A percentile compares a stretch with the other conserved stretches of the same genome.
Evolutionary conservation across 2,888 invertebrate species (phyloP).

Genomic region (Acrocyrtus sp.): DNA sequence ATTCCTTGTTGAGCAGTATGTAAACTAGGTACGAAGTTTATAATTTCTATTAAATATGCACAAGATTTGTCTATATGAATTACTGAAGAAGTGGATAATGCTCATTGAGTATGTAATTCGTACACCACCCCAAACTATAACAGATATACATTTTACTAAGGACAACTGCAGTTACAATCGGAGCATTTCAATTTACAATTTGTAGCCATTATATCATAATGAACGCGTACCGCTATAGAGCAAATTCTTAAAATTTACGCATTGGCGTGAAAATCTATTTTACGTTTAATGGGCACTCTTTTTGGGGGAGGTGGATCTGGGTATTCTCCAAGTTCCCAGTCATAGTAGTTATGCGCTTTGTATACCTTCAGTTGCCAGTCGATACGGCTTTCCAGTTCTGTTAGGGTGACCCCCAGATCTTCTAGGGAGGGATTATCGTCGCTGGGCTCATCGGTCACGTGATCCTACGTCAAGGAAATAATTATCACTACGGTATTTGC

Average conservation of each 20-base stretch:
- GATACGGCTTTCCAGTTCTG: conserved; percentile 81
- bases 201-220: neutral
- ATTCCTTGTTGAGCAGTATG: too few species aligned
- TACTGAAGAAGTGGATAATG: too few species aligned
- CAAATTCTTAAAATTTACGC: neutral
- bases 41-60: too few species aligned
- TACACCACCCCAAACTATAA: too few species aligned
- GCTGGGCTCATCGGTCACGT: conserved; percentile 76
- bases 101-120: too few species aligned
- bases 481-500: too few species aligned
- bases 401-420: conserved; percentile 85
- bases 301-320: conserved; percentile 73
- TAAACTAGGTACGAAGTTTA: too few species aligned
- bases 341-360: conserved; percentile 77
- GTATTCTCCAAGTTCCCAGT: conserved; percentile 80
- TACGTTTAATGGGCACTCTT: conserved; percentile 9
- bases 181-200: neutral
- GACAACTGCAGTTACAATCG: neutral
- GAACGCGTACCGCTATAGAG: neutral
- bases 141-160: neutral
- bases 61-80: too few species aligned
- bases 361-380: conserved; percentile 83
- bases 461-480: conserved; percentile 73
- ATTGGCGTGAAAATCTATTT: neutral
- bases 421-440: conserved; percentile 82